These are phyloP conservation scores for Chirona hameri DNA, from an alignment of 2,888 invertebrate species.

Conservation along the genomic window DNA sequence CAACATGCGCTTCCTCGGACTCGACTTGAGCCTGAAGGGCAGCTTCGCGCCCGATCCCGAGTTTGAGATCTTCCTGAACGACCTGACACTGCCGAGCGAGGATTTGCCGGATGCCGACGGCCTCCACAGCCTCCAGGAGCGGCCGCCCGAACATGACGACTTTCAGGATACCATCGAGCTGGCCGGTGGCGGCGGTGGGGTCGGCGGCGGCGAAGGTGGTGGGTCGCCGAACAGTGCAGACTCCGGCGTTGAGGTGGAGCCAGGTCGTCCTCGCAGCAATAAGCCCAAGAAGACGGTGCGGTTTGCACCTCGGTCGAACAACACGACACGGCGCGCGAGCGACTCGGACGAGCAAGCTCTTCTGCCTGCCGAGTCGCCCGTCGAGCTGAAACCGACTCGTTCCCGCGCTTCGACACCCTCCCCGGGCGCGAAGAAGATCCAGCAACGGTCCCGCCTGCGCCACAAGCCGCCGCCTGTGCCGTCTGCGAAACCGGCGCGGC, in stretches of 20 bases:
- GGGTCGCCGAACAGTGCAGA: constrained; percentile 32
- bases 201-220: not conserved
- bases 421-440: constrained; percentile 30
- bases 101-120: constrained; percentile 27
- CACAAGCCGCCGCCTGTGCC: constrained; percentile 28
- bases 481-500: not conserved
- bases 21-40: constrained; percentile 55
- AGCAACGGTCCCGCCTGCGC: constrained; percentile 28
- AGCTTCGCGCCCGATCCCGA: constrained; percentile 51
- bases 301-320: not conserved
- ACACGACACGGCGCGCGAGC: not conserved
- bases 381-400: constrained; percentile 29
- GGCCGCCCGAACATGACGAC: constrained; percentile 32
- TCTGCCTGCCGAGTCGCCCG: not conserved
- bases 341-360: not conserved
- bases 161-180: constrained; percentile 34
- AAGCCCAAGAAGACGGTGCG: constrained; percentile 12
- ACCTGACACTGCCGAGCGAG: constrained; percentile 29
- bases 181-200: constrained; percentile 30
- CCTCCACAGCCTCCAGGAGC: not conserved
- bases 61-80: constrained; percentile 32
- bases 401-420: constrained; percentile 31
- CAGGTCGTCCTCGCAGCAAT: constrained; percentile 28
- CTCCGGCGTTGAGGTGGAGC: constrained; percentile 34
- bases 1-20: constrained; percentile 60